phyloP scores from a whole-genome alignment of 2,797 vertebrate species.

The Iguana delicatissima region DNA sequence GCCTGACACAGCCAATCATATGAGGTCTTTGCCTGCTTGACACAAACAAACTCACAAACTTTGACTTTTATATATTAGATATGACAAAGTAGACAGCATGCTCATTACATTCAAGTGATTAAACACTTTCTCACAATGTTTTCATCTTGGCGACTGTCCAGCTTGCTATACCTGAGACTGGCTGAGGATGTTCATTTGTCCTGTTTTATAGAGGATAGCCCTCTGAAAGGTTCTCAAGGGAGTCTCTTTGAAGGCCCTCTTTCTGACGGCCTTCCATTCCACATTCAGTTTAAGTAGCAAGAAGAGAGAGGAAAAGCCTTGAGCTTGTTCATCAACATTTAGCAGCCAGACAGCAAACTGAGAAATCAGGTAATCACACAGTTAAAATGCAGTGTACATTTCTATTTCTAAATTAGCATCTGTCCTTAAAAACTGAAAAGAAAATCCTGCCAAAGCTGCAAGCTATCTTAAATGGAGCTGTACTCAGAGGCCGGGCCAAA shows the following conservation, averaged over 20 bases:
- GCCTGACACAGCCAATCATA: too few relatives aligned
- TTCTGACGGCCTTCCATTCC: neutral
- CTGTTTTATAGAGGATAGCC: neutral
- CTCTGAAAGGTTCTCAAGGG: neutral
- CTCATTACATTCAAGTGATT: too few relatives aligned
- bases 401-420: neutral
- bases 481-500: constrained; percentile 33
- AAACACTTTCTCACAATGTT: too few relatives aligned
- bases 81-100: too few relatives aligned
- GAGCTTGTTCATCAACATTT: neutral
- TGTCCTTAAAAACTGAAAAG: neutral
- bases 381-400: neutral
- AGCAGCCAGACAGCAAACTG: neutral
- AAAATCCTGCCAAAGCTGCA: neutral
- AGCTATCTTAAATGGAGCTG: constrained; percentile 36
- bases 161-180: neutral
- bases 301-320: neutral
- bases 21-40: too few relatives aligned
- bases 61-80: too few relatives aligned
- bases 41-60: too few relatives aligned
- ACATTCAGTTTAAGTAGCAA: neutral
- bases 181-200: neutral
- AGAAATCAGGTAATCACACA: neutral
- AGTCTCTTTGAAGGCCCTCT: neutral
- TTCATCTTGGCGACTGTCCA: neutral